These are phyloP conservation scores for Pyrocoelia pectoralis DNA, from an alignment of 2,888 invertebrate genomes.

Conservation along the genomic window DNA sequence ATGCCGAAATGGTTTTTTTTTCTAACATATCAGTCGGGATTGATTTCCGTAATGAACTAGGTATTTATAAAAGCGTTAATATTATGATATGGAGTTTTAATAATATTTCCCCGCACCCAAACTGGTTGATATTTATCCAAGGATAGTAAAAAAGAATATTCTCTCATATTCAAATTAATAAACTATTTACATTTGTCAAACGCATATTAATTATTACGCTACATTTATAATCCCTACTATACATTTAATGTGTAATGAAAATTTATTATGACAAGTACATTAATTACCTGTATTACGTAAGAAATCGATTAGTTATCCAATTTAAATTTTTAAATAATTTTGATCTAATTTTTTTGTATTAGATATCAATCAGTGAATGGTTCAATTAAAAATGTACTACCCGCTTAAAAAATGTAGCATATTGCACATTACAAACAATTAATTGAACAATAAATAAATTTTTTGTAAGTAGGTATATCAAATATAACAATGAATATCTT, in stretches of 20 bases:
- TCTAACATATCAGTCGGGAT: neutral
- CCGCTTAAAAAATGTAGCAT: no score
- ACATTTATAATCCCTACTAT: slow-evolving; percentile 6
- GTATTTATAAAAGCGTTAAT: slow-evolving; percentile 6
- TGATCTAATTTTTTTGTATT: neutral
- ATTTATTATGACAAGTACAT: slow-evolving; percentile 12
- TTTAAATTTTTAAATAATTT: slow-evolving; percentile 4
- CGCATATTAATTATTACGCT: slow-evolving; percentile 9
- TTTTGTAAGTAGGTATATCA: neutral
- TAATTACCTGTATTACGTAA: slow-evolving; percentile 8
- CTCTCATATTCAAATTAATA: slow-evolving; percentile 13
- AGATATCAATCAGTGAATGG: slow-evolving; percentile 9
- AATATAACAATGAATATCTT: slow-evolving; percentile 6
- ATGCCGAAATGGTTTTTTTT: neutral
- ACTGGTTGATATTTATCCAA: slow-evolving; percentile 23
- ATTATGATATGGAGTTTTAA: neutral
- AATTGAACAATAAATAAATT: neutral
- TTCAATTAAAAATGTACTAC: neutral
- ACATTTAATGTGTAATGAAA: slow-evolving; percentile 10
- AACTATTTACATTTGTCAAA: slow-evolving; percentile 12
- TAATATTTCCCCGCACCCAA: slow-evolving; percentile 17
- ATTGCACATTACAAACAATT: neutral
- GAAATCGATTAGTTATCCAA: slow-evolving; percentile 1
- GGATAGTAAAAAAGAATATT: slow-evolving; percentile 13
- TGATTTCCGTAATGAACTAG: neutral